phyloP scores from a whole-genome alignment of 2,888 invertebrate genomes.

The Monopis laevigella region DNA sequence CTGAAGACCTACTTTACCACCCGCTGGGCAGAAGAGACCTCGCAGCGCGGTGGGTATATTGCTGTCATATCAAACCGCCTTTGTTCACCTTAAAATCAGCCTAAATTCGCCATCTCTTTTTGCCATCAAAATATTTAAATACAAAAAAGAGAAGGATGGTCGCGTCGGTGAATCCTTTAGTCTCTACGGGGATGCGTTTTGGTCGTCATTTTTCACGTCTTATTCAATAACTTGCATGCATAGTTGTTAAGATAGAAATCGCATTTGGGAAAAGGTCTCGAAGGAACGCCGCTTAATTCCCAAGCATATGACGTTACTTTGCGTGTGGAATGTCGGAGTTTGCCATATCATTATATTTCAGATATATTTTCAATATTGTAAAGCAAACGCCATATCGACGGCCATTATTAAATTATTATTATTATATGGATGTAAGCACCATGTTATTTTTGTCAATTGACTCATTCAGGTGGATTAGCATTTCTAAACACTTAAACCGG shows the following conservation, averaged over 20 bases:
- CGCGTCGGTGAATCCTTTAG: conserved; percentile 10
- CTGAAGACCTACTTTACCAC: conserved; percentile 27
- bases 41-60: conserved; percentile 35
- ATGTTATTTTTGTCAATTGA: conserved; percentile 6
- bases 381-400: no score
- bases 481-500: conserved; percentile 10
- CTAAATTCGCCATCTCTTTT: conserved; percentile 40
- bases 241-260: conserved; percentile 62
- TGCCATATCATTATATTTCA: no score
- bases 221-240: conserved; percentile 63
- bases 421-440: neutral
- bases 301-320: conserved; percentile 66
- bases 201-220: conserved; percentile 66
- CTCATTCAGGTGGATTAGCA: conserved; percentile 1
- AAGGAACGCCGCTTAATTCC: conserved; percentile 56
- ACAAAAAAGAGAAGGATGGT: neutral
- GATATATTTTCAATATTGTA: no score
- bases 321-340: conserved; percentile 60
- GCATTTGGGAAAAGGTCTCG: conserved; percentile 59
- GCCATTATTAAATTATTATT: neutral
- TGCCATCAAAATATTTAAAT: conserved; percentile 5
- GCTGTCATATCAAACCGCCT: conserved; percentile 50
- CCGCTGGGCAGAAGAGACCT: conserved; percentile 46
- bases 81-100: conserved; percentile 34
- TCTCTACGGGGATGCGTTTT: conserved; percentile 19